These are phyloP conservation scores for Pachyseris speciosa DNA, from an alignment of 64 coral and sea anemone species.

Conservation along the genomic window DNA sequence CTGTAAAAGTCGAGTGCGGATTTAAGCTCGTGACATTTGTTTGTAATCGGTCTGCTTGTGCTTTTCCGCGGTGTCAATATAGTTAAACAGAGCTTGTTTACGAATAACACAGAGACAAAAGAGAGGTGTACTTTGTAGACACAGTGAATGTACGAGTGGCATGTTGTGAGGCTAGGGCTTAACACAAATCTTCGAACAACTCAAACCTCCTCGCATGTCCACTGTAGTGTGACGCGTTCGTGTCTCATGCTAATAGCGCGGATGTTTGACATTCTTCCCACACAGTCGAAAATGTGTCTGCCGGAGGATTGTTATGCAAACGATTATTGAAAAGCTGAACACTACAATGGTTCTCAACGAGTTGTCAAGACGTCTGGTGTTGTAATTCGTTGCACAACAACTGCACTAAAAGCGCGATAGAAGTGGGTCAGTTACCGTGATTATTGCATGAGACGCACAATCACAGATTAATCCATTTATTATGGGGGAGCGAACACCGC, in stretches of 20 bases:
- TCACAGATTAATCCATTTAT: neutral
- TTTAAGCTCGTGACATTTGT: neutral
- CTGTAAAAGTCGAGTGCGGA: too few relatives aligned
- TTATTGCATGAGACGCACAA: neutral
- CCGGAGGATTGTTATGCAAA: conserved; percentile 48
- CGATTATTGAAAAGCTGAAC: neutral
- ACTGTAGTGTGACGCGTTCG: conserved; percentile 21
- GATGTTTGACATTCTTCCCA: conserved; percentile 27
- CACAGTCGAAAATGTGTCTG: neutral
- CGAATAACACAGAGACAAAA: neutral
- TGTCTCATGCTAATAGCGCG: conserved; percentile 25
- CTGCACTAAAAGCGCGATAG: neutral
- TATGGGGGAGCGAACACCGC: conserved; percentile 64
- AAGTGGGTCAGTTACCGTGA: neutral
- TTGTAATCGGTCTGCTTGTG: neutral
- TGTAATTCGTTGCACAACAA: neutral
- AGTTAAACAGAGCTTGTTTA: neutral
- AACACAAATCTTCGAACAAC: neutral
- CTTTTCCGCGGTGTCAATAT: neutral
- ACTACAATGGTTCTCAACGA: neutral
- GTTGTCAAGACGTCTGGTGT: neutral
- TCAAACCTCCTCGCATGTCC: neutral
- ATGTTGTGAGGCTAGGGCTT: neutral
- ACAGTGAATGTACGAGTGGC: neutral
- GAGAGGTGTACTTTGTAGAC: neutral